Evolutionary conservation across 2,113 vertebrate species (phyloP), one percentile per base, ranked within the genome.

Genomic region (Stomatorhinus ivindoensis): DNA sequence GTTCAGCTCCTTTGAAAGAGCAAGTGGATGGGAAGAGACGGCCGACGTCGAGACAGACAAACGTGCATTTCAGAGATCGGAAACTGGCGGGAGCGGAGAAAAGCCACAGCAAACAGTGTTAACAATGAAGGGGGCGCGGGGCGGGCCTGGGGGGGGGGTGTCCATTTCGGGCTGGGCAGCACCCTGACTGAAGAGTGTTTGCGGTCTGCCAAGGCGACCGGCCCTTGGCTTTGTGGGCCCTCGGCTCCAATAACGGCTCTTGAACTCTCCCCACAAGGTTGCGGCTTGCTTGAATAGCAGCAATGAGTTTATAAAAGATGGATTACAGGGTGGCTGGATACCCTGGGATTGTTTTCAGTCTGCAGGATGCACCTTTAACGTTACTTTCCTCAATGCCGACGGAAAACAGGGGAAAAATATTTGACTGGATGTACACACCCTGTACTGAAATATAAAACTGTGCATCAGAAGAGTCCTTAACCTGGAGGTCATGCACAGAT

Each of bases 241-340:
- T 88, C 50, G 46, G 69, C 86, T 89, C 90, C 51, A 90, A 83
- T 89, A 88, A 80, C 90, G 91, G 90, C 92, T 92, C 92, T 91
- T 80, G 90, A 90, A 85, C 53, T 87, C 73, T 92, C 90, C 47
- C 47, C 90, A 31, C 88, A 91, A 48, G 89, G 48, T 48, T 35
- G 46, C 89, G 87, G 61, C 35, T 86, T 53, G 89, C 47, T 89
- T 73, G 48, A 2, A 21, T 53, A 88, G 89, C 61, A 91, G 93
- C 87, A 92, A 89, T n/a, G 88, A 87, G 47, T 91, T 89, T 51
- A 92, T 89, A 93, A 92, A 87, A 89, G 89, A 91, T 51, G 91
- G 76, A 93, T 92, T 92, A 92, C 55, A 89, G 48, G 86, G 48
- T 53, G 13, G 21, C 48, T 85, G 86, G 88, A 50, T 61, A 82